phyloP scores from a whole-genome alignment of 2,888 invertebrate species.

The Andrena minutula region DNA sequence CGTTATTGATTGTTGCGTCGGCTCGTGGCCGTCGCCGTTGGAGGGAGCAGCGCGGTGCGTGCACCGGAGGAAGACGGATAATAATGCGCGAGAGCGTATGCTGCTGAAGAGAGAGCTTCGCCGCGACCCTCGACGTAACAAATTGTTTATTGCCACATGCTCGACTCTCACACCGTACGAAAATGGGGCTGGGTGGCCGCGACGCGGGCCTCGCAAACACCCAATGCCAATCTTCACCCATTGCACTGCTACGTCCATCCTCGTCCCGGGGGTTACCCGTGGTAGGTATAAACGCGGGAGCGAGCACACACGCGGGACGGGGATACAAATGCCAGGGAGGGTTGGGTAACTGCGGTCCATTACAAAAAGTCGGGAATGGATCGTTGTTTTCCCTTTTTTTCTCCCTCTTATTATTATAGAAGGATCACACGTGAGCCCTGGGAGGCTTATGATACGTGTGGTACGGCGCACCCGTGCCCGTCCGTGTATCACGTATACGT shows the following conservation, averaged over 20 bases:
- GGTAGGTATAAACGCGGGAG: conserved; percentile 30
- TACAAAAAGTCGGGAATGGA: conserved; percentile 42
- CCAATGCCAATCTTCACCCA: conserved; percentile 62
- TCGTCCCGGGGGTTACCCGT: conserved; percentile 28
- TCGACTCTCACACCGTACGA: conserved; percentile 74
- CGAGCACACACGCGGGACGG: conserved; percentile 5
- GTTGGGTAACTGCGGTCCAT: conserved; percentile 55
- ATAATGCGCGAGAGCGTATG: conserved; percentile 59
- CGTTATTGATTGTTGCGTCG: conserved; percentile 70
- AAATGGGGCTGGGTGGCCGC: conserved; percentile 63
- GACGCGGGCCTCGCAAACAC: conserved; percentile 62
- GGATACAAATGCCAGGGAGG: conserved; percentile 9
- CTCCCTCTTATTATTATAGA: conserved; percentile 55
- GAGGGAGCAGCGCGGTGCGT: conserved; percentile 24
- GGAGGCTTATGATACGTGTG: conserved; percentile 38
- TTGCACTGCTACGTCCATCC: conserved; percentile 35
- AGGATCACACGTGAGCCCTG: conserved; percentile 50
- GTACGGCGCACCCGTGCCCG: background rate
- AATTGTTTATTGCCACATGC: conserved; percentile 81
- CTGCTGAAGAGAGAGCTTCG: conserved; percentile 29
- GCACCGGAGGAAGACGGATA: conserved; percentile 56
- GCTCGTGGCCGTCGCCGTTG: conserved; percentile 29
- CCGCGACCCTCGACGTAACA: conserved; percentile 74
- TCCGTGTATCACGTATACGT: background rate
- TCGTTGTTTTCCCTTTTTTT: conserved; percentile 32